A percentile compares a stretch with the other conserved stretches of the same genome.
phyloP scores from a whole-genome alignment of 2,113 vertebrate species.

The Cephalopterus ornatus region DNA sequence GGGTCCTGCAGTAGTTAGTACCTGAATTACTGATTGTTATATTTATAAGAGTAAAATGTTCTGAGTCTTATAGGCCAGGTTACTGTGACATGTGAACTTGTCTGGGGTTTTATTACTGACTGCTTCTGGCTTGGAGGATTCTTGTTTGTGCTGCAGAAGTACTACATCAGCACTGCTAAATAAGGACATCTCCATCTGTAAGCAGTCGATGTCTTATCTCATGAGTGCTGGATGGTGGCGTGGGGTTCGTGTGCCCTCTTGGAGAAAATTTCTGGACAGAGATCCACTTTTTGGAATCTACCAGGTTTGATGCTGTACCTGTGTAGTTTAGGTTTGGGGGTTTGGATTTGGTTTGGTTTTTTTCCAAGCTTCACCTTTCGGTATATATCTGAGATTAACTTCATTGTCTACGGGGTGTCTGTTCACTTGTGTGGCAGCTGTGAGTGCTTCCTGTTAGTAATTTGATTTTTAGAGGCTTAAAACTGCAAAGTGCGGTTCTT shows the following conservation, averaged over 20 bases:
- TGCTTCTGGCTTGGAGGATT: neutral
- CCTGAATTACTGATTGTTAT: neutral
- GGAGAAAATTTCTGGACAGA: neutral
- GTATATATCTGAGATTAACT: neutral
- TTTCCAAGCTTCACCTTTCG: neutral
- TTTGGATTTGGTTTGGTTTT: neutral
- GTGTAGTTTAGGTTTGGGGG: neutral
- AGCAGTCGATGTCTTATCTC: neutral
- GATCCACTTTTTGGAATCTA: neutral
- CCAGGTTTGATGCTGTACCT: neutral
- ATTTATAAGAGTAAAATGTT: neutral
- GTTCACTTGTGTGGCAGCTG: constrained; percentile 59
- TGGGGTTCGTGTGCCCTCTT: neutral
- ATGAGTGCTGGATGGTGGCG: neutral
- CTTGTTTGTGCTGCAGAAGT: neutral
- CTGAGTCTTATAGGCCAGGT: neutral
- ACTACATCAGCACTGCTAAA: neutral
- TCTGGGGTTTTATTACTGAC: neutral
- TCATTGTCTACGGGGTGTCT: constrained; percentile 46
- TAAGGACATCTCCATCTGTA: neutral
- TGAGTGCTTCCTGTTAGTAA: constrained; percentile 1
- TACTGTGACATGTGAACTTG: neutral
- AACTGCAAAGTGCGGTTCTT: constrained; percentile 1
- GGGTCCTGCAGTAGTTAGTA: neutral
- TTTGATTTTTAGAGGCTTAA: neutral